A percentile compares a stretch with the other conserved stretches of the same genome.
Evolutionary conservation across 2,113 vertebrate genomes (phyloP).

Genomic region (Galeopterus variegatus): DNA sequence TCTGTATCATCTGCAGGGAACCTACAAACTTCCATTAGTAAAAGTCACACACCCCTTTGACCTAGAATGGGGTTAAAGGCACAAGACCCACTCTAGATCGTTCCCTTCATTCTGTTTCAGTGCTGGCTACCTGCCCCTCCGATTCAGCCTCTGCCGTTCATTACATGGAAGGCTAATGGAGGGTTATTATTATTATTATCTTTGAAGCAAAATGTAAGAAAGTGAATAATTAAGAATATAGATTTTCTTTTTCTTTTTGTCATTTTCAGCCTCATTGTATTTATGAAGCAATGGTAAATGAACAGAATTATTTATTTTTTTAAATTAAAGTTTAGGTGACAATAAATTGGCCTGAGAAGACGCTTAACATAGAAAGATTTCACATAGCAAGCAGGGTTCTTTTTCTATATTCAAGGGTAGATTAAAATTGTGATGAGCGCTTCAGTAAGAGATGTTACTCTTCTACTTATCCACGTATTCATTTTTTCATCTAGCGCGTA

Average conservation of each 20-base stretch:
- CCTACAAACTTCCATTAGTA: conserved; percentile 66
- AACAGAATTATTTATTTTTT: neutral
- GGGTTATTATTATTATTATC: neutral
- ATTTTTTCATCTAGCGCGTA: neutral
- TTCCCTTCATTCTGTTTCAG: neutral
- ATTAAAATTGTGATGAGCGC: neutral
- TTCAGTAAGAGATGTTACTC: neutral
- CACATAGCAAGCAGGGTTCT: neutral
- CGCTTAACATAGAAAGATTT: neutral
- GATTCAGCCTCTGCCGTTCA: neutral
- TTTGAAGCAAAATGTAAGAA: neutral
- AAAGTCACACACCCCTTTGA: conserved; percentile 53
- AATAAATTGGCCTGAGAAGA: neutral
- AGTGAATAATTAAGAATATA: neutral
- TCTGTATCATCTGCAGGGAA: conserved; percentile 78
- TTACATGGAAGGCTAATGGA: neutral
- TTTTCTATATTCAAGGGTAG: neutral
- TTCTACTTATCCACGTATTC: neutral
- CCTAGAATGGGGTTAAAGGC: neutral
- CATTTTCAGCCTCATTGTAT: neutral
- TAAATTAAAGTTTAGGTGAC: neutral
- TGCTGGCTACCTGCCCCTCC: neutral
- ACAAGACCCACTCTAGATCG: neutral
- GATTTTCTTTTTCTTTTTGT: neutral
- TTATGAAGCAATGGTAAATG: neutral